Evolutionary conservation across 2,113 vertebrate genomes (phyloP), one percentile per base, ranked within the genome.

Genomic region (Campylomormyrus numenius): DNA sequence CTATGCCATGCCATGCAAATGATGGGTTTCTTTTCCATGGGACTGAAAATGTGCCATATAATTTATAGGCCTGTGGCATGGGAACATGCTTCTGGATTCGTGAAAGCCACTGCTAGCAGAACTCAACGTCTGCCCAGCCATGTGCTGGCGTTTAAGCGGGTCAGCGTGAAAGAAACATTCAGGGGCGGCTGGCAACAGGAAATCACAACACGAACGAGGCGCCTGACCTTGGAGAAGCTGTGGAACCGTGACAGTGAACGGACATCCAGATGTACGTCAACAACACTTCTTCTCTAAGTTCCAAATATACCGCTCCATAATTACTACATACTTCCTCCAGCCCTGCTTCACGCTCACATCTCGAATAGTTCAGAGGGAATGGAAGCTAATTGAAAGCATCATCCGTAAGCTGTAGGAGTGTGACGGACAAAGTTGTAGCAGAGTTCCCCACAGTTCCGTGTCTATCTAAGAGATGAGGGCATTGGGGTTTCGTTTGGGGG

Each of bases 11-110:
- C 53, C 83, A 24, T 42, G 62, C 19, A 88, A 90, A 88, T 42
- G 19, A 90, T 19, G 85, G 31, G 89, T 88, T 88, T 66, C 87
- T 45, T 88, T 94, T 92, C 90, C 45, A 85, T 66, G 87, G 87
- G 27, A 88, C 27, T 58, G 35, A 62, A 46, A 66, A 80, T 89
- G 46, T 50, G 66, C 45, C 53, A n/a, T 87, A 35, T 87, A 87
- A 87, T 87, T 89, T 77, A 50, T 49, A 80, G 48, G 50, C 24
- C 45, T 35, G 58, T 49, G 58, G 45, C 62, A 46, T 74, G 45
- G 48, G 88, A 89, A 77, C 62, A 80, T 49, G 24, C 45, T 35
- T 89, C 15, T 48, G 46, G 10, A 89, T 80, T 80, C 46, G 3
- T 19, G 58, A 66, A 89, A 52, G 21, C 6, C n/a, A 3, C 11